A percentile compares a stretch with the other conserved stretches of the same genome.
phyloP scores from a whole-genome alignment of 2,888 invertebrate genomes.

The Limulus polyphemus region DNA sequence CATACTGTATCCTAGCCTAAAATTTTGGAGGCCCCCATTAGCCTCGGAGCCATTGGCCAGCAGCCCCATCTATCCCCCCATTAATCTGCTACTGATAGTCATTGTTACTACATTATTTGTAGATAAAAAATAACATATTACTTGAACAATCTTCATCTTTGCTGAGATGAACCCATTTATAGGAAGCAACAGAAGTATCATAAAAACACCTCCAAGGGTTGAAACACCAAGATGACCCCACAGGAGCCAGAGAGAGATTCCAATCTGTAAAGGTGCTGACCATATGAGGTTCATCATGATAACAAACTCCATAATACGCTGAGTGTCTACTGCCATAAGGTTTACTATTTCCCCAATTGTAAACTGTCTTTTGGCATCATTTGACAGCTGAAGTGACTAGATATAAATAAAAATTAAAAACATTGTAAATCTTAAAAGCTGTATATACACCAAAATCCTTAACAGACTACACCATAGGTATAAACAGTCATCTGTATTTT shows the following conservation, averaged over 20 bases:
- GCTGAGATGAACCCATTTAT: conserved; percentile 67
- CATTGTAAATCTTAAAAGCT: no score
- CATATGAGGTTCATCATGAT: conserved; percentile 78
- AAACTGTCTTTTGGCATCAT: conserved; percentile 35
- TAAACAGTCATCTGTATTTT: no score
- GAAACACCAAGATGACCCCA: conserved; percentile 40
- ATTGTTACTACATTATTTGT: no score
- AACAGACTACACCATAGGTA: no score
- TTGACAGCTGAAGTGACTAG: conserved; percentile 36
- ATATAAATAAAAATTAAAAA: conserved; percentile 1
- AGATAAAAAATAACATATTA: background rate
- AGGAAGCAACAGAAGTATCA: conserved; percentile 86
- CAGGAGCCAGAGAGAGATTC: conserved; percentile 65
- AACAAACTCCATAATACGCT: conserved; percentile 40
- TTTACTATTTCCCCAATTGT: conserved; percentile 45
- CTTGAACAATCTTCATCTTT: conserved; percentile 20
- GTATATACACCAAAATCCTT: no score
- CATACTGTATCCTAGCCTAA: no score
- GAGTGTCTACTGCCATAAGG: conserved; percentile 42
- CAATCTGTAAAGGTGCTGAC: conserved; percentile 75
- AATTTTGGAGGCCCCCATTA: no score
- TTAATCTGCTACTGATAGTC: no score
- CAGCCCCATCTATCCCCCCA: no score
- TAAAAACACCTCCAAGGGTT: conserved; percentile 79
- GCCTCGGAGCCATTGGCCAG: no score